Conservation (phyloP, 2,113 vertebrate species). For the Diadophis punctatus region DNA sequence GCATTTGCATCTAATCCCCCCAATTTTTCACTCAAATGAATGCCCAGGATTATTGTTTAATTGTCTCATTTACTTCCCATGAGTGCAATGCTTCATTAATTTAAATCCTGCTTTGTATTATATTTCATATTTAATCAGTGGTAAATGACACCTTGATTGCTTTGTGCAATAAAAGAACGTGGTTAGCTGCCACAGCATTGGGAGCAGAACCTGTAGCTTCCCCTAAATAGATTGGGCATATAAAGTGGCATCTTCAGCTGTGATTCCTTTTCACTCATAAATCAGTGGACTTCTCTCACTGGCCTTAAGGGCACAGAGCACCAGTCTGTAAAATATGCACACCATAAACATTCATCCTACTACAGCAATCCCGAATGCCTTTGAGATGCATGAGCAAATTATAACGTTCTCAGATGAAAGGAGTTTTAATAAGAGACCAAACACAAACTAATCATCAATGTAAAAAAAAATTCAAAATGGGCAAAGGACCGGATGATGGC, state of each 20-base stretch:
- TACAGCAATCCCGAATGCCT: background rate
- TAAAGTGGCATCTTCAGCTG: background rate
- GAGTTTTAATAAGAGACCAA: background rate
- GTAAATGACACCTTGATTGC: background rate
- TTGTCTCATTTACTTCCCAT: background rate
- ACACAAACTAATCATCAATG: background rate
- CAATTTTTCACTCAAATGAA: background rate
- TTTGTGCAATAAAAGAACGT: background rate
- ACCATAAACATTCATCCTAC: background rate
- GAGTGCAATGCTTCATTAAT: background rate
- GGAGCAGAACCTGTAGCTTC: background rate
- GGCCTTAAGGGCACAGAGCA: background rate
- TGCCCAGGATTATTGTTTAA: background rate
- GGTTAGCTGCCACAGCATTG: background rate
- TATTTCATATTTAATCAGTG: background rate
- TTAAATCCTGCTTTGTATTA: background rate
- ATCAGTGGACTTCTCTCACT: background rate
- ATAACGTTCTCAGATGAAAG: background rate
- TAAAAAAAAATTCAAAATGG: background rate
- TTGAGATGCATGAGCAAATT: background rate
- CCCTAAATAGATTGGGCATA: background rate
- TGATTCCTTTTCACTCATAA: background rate
- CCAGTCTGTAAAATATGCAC: background rate
- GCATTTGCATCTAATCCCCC: background rate
- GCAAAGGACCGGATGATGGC: background rate